These are phyloP conservation scores for Buteo buteo DNA, from an alignment of 2,113 vertebrate genomes.

Conservation along the genomic window DNA sequence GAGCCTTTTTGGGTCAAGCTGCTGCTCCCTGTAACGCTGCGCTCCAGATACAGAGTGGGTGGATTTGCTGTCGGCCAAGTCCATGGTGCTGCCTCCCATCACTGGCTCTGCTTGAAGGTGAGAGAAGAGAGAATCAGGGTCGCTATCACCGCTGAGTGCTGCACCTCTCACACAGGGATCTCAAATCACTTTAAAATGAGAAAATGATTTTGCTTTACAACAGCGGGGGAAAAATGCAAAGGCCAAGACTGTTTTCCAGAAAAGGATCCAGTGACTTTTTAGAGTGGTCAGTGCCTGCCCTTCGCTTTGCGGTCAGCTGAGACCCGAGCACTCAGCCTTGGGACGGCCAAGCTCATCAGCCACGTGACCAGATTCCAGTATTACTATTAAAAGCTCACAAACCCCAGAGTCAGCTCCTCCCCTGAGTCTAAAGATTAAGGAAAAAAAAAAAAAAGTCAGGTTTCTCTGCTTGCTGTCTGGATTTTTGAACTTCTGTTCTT, in stretches of 20 bases:
- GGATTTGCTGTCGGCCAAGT: not conserved
- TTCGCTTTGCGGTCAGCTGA: not conserved
- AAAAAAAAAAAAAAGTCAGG: not conserved
- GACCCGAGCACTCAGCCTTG: not conserved
- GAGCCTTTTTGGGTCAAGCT: not conserved
- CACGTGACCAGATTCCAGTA: not conserved
- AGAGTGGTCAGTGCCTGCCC: not conserved
- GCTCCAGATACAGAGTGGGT: accelerated
- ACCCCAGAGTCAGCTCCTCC: not conserved
- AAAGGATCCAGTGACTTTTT: not conserved
- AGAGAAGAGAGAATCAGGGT: not conserved
- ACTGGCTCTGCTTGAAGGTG: not conserved
- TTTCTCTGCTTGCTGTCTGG: not conserved
- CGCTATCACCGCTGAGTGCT: accelerated
- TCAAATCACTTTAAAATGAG: not conserved
- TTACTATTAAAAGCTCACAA: conserved; percentile 1
- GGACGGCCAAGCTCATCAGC: not conserved
- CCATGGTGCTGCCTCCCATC: not conserved
- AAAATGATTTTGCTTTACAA: not conserved
- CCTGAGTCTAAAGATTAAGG: not conserved
- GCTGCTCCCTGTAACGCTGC: not conserved
- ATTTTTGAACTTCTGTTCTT: not conserved
- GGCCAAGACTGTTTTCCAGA: not conserved
- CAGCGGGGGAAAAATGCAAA: accelerated
- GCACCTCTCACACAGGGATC: not conserved